These are phyloP conservation scores for Diarsia dahlii DNA, from an alignment of 2,888 invertebrate genomes.

Conservation along the genomic window DNA sequence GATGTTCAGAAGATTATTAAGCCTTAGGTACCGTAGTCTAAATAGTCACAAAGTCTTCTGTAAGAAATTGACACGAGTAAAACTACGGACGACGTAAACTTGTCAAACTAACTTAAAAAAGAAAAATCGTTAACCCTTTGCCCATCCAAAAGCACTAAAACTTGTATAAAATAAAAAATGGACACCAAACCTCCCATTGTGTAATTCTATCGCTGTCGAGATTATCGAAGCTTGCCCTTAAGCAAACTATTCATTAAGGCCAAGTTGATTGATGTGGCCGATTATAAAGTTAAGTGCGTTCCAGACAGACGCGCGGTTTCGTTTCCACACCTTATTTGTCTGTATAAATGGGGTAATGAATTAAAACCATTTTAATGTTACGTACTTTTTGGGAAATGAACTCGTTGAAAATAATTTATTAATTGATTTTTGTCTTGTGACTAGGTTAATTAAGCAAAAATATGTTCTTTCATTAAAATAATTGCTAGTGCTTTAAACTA, in stretches of 20 bases:
- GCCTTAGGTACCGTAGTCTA: background rate
- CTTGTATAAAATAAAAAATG: conserved; percentile 69
- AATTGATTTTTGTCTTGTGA: conserved; percentile 29
- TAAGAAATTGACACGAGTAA: conserved; percentile 2
- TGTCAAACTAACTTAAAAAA: conserved; percentile 46
- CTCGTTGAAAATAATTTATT: conserved; percentile 26
- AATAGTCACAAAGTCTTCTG: background rate
- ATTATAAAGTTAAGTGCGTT: conserved; percentile 77
- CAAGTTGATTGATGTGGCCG: conserved; percentile 82
- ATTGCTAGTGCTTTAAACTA: background rate
- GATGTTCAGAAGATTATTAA: background rate
- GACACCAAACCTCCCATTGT: conserved; percentile 74
- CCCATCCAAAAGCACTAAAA: conserved; percentile 59
- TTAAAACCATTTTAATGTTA: conserved; percentile 53
- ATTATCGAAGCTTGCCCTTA: conserved; percentile 83
- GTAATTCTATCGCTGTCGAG: conserved; percentile 79
- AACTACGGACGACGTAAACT: conserved; percentile 28
- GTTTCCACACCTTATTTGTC: conserved; percentile 67
- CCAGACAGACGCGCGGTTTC: conserved; percentile 65
- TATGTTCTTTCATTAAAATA: conserved; percentile 2
- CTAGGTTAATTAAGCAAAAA: conserved; percentile 30
- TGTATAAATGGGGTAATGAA: conserved; percentile 61
- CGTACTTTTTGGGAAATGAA: conserved; percentile 22
- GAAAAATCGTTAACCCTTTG: conserved; percentile 64
- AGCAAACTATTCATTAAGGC: conserved; percentile 83